These are phyloP conservation scores for Tiphia femorata DNA, from an alignment of 2,888 invertebrate genomes.

Conservation along the genomic window DNA sequence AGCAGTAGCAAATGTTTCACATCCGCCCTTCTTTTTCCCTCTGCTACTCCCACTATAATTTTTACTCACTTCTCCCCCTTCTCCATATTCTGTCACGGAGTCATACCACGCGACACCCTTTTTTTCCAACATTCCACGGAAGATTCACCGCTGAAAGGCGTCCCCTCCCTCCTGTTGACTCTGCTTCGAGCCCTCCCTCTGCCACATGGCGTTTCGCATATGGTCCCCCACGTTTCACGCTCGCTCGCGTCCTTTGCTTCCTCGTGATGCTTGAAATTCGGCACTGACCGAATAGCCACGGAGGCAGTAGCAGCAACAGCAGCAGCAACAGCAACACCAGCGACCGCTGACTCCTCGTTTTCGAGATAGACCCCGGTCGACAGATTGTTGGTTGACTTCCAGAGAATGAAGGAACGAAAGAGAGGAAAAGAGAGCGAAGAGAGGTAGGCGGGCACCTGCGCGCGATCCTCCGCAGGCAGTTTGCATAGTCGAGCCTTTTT, in stretches of 20 bases:
- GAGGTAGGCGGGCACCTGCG: background rate
- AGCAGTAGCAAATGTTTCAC: too few relatives aligned
- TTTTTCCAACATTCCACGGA: slow-evolving; percentile 17
- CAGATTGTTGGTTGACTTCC: slow-evolving; percentile 36
- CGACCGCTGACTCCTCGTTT: too few relatives aligned
- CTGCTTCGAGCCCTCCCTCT: slow-evolving; percentile 23
- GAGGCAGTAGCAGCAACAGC: background rate
- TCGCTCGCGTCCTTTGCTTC: slow-evolving; percentile 22
- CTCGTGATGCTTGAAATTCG: slow-evolving; percentile 37
- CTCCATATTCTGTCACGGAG: too few relatives aligned
- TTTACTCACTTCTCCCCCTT: too few relatives aligned
- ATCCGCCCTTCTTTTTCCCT: too few relatives aligned
- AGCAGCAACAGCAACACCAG: too few relatives aligned
- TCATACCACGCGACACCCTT: slow-evolving; percentile 16
- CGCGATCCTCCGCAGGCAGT: background rate
- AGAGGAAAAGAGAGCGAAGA: background rate
- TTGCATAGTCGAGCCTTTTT: too few relatives aligned
- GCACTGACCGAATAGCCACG: slow-evolving; percentile 16
- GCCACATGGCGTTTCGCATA: slow-evolving; percentile 49
- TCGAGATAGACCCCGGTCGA: slow-evolving; percentile 23
- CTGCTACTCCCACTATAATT: too few relatives aligned
- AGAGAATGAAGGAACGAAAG: background rate
- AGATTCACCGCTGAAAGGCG: too few relatives aligned
- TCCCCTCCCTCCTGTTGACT: slow-evolving; percentile 11
- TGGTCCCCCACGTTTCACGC: slow-evolving; percentile 36